Conservation (phyloP, 2,888 invertebrate genomes). For the Sminthurinus aureus region DNA sequence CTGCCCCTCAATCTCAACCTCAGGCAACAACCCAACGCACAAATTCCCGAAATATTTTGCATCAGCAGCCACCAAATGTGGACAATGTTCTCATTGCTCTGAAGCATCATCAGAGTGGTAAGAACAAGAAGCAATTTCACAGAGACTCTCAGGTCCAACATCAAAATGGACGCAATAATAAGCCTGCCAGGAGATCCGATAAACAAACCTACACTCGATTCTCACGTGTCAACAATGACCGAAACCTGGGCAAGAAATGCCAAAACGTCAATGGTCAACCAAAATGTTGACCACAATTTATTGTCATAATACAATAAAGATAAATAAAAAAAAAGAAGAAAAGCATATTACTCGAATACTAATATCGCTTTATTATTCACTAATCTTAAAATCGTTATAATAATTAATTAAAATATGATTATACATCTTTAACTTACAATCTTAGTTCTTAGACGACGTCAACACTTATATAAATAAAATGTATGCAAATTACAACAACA, state of each 20-base stretch:
- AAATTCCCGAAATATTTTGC: conserved; percentile 7
- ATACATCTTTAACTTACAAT: too few relatives aligned
- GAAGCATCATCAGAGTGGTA: conserved; percentile 19
- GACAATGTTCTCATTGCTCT: conserved; percentile 14
- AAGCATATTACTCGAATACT: too few relatives aligned
- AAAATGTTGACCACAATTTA: conserved; percentile 29
- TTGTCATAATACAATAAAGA: conserved; percentile 1
- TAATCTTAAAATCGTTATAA: too few relatives aligned
- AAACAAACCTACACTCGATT: conserved; percentile 41
- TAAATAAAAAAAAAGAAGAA: too few relatives aligned
- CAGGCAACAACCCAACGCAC: not conserved
- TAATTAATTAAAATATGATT: too few relatives aligned
- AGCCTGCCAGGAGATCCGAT: conserved; percentile 39
- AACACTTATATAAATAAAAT: too few relatives aligned
- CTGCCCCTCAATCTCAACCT: not conserved
- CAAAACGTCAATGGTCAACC: too few relatives aligned
- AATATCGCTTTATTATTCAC: too few relatives aligned
- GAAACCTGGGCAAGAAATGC: conserved; percentile 6
- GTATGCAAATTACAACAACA: too few relatives aligned
- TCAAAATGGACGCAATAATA: conserved; percentile 35
- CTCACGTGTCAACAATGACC: conserved; percentile 42
- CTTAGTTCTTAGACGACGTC: too few relatives aligned
- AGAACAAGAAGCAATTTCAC: conserved; percentile 36
- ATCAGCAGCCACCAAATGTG: conserved; percentile 7
- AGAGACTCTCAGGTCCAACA: conserved; percentile 34